These are phyloP conservation scores for Raphicerus campestris DNA, from an alignment of 2,113 vertebrate genomes.

Conservation along the genomic window DNA sequence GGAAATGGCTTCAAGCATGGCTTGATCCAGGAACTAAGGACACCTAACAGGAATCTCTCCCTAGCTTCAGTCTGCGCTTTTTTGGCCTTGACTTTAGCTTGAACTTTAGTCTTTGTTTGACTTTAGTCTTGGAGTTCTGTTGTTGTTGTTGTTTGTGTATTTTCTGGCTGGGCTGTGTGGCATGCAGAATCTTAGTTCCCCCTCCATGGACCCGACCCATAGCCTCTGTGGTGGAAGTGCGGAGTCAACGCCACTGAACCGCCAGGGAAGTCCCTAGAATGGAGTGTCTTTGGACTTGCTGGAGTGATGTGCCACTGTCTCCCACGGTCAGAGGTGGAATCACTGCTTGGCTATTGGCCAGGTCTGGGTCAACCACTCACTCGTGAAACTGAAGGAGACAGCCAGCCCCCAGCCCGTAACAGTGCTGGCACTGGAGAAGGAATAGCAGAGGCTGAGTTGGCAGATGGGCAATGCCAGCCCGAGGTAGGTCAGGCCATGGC, in stretches of 20 bases:
- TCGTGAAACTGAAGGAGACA: background rate
- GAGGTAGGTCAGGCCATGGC: background rate
- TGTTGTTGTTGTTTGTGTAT: background rate
- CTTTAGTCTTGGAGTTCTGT: background rate
- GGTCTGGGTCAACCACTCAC: background rate
- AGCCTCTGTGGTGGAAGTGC: background rate
- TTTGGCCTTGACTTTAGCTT: background rate
- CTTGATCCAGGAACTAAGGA: background rate
- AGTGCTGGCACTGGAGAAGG: background rate
- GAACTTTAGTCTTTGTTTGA: background rate
- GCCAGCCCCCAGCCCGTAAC: rapidly evolving
- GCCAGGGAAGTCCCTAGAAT: background rate
- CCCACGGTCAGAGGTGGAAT: background rate
- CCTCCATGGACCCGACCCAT: background rate
- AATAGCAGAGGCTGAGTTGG: background rate
- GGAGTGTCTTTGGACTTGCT: background rate
- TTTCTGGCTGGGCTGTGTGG: background rate
- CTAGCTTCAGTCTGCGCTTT: background rate
- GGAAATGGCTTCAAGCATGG: background rate
- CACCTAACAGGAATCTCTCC: background rate
- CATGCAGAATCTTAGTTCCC: background rate
- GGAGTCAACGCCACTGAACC: rapidly evolving
- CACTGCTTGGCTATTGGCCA: background rate
- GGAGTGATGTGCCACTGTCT: background rate
- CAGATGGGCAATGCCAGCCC: background rate